phyloP scores from a whole-genome alignment of 2,888 invertebrate species.

The Micoletzkya japonica region DNA sequence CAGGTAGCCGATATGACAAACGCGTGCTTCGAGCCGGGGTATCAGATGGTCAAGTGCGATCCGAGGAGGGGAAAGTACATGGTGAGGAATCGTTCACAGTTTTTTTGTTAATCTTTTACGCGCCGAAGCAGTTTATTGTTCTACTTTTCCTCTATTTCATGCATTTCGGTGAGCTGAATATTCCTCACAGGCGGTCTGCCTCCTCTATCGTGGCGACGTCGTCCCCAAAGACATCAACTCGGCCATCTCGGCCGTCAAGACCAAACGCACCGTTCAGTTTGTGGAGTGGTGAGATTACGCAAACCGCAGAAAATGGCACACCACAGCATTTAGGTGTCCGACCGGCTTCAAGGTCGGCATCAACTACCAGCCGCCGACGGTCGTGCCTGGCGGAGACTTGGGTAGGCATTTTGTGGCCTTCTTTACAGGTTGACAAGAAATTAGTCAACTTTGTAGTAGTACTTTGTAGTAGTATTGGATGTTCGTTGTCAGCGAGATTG shows the following conservation, averaged over 20 bases:
- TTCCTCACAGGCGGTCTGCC: conserved; percentile 84
- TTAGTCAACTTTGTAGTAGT: conserved; percentile 54
- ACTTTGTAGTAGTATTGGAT: conserved; percentile 36
- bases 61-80: conserved; percentile 66
- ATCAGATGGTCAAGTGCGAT: conserved; percentile 70
- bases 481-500: neutral
- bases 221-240: conserved; percentile 74
- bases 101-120: neutral
- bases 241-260: conserved; percentile 63
- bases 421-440: neutral
- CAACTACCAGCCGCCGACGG: conserved; percentile 68
- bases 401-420: conserved; percentile 64
- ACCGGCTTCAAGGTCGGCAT: conserved; percentile 38
- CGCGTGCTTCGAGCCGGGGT: conserved; percentile 81
- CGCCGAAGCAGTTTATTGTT: neutral
- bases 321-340: conserved; percentile 28
- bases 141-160: no score
- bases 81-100: conserved; percentile 40
- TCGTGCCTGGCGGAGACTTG: conserved; percentile 89
- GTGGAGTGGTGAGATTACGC: conserved; percentile 67
- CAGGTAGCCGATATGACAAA: conserved; percentile 90
- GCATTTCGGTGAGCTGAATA: no score
- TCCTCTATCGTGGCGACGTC: conserved; percentile 90
- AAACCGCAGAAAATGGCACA: neutral
- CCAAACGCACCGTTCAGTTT: conserved; percentile 72